These are phyloP conservation scores for Corythornis vintsioides DNA, from an alignment of 2,113 vertebrate genomes.

Conservation along the genomic window DNA sequence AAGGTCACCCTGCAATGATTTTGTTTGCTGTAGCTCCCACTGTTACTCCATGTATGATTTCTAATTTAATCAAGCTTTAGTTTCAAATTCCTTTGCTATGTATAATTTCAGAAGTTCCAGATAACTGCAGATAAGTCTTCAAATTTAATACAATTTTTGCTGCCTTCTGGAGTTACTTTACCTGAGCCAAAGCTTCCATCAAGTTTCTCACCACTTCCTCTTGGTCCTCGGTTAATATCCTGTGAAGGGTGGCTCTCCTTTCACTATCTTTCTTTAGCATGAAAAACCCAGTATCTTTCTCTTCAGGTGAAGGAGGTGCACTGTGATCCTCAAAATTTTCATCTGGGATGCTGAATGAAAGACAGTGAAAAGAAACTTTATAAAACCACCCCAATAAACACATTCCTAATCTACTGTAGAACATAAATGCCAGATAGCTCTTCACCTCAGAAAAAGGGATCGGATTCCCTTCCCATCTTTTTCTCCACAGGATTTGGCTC, in stretches of 20 bases:
- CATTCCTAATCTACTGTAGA: neutral
- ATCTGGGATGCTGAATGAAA: constrained; percentile 88
- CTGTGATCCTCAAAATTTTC: constrained; percentile 99
- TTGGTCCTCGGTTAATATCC: constrained; percentile 92
- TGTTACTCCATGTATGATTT: neutral
- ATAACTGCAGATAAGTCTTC: neutral
- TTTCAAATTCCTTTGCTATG: neutral
- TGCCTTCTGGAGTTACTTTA: constrained; percentile 43
- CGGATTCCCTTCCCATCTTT: constrained; percentile 88
- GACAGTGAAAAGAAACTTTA: neutral
- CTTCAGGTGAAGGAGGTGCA: constrained; percentile 95
- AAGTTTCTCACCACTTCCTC: constrained; percentile 93
- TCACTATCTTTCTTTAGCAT: constrained; percentile 97
- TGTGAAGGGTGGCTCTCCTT: constrained; percentile 92
- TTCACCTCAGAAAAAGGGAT: constrained; percentile 92
- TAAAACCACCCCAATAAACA: neutral
- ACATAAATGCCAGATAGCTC: neutral
- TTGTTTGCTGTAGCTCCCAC: neutral
- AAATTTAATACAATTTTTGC: neutral
- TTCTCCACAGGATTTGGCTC: constrained; percentile 93
- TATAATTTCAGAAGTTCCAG: neutral
- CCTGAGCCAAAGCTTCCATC: constrained; percentile 91
- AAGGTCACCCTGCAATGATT: constrained; percentile 27
- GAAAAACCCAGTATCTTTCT: constrained; percentile 96
- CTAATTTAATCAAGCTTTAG: neutral